Base-by-base conservation (phyloP, 2,888 invertebrate species). In the Drosophila dives region DNA sequence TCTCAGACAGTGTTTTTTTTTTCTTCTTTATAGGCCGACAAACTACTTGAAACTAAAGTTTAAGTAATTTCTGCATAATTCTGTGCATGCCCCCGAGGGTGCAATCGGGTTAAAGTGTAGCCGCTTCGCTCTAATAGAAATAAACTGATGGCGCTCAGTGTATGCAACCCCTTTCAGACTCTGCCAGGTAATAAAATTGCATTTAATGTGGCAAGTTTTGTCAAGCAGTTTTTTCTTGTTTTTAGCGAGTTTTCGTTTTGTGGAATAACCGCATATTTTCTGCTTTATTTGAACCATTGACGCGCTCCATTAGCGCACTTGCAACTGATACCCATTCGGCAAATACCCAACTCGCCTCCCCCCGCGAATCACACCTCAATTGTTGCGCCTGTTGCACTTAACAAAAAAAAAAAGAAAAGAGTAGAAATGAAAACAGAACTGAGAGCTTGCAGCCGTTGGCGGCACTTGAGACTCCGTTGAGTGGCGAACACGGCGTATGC, bases 51-150 rank as follows among this genome's bases (percentile, higher is more conserved):
- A 64, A 65, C 75, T 60, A 54, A 90, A 83, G 75, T 90, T 88
- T 71, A 85, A 85, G 90, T 75, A 76, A 80, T 86, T 86, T 90
- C 81, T 77, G 90, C 90, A 90, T 85, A 86, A 88, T 88, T 86
- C 72, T 64, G 34, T 71, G 38, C 62, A 51, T 67, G 62, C 64
- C 61, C 65, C 58, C 62, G 90, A 23, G 23, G 75, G 90, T 65
- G 65, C 70, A 73, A 80, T 90, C 49, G 36, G 50, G 63, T 49
- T 73, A 51, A 42, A n/a, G 26, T 40, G 38, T 15, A 33, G 20
- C 53, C 17, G 36, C 54, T 36, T 66, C n/a, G 50, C 49, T 77
- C 81, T 77, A 77, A 77, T 81, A 81, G 77, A 77, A 72, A 77
- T 64, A 65, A 81, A 72, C 15, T 45, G 54, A 34, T 42, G 29